A percentile compares a stretch with the other conserved stretches of the same genome.
Conservation (phyloP, 2,888 invertebrate species). For the Chrysolina haemoptera region DNA sequence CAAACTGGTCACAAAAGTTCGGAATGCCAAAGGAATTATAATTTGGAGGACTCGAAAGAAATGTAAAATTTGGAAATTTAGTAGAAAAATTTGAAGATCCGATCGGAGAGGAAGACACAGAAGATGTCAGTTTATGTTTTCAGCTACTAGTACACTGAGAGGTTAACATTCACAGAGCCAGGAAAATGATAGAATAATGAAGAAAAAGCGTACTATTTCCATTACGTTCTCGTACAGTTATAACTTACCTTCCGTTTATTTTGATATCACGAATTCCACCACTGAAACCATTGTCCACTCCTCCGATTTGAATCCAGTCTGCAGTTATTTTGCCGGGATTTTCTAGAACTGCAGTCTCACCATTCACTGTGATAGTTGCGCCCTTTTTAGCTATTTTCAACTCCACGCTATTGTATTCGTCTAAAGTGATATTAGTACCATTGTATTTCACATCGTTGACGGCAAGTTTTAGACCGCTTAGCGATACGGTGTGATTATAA, state of each 20-base stretch:
- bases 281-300: conserved; percentile 67
- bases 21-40: no score
- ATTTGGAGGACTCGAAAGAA: no score
- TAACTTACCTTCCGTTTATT: conserved; percentile 82
- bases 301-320: conserved; percentile 47
- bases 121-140: no score
- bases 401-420: conserved; percentile 42
- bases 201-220: no score
- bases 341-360: conserved; percentile 36
- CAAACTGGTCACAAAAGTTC: no score
- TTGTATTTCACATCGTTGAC: conserved; percentile 20
- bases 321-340: conserved; percentile 32
- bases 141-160: no score
- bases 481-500: conserved; percentile 8
- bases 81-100: neutral
- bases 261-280: conserved; percentile 90
- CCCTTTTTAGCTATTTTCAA: conserved; percentile 44
- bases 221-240: neutral
- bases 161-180: no score
- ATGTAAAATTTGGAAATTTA: no score
- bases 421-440: conserved; percentile 24
- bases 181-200: no score
- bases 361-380: conserved; percentile 42
- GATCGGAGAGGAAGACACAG: no score
- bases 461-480: conserved; percentile 18